Base-by-base conservation (phyloP, 2,797 vertebrate species). In the Agapornis canus region DNA sequence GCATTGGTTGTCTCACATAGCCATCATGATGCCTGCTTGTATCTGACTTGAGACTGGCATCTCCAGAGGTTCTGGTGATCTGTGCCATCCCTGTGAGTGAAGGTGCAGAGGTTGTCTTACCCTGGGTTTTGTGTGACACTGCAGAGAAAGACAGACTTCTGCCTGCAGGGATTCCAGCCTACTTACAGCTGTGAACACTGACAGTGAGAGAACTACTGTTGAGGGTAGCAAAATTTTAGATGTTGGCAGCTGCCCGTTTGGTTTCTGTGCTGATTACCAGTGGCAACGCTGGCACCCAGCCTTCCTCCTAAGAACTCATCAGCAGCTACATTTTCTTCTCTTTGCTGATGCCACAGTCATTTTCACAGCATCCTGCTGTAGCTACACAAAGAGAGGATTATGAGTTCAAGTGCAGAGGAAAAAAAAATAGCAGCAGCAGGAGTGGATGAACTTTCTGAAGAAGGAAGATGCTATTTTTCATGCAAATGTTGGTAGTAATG, bases 401-500 rank as follows among this genome's bases (percentile, higher is more conserved):
- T 1, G 61, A 92, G 83, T 92, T 96, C 81, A 85, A 94, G 93
- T 60, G 69, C 43, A 81, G 52, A 52, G 72, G 51, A 69, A 61
- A 76, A 91, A 93, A 89, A 94, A 48, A 48, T 11, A 64, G 56
- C 68, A 94, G 71, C 81, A 76, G 92, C 73, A 90, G 80, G 88
- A 90, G 56, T 18, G 64, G 82, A 18, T 65, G 94, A 96, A 96
- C 82, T 93, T 95, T 90, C 35, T 82, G 75, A 89, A 89, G 87
- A 54, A 86, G 51, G 81, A 70, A 64, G 75, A 47, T 72, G 88
- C 49, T 61, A 89, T 96, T 96, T 96, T 95, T 96, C 94, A 95
- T 96, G 95, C 95, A 97, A 96, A 95, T 96, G 85, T 47, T 86
- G 61, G 64, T 77, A 76, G 87, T 96, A 94, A 96, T 66, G 91